Percentiles rank a stretch among this genome's conserved stretches.
phyloP scores from a whole-genome alignment of 2,113 vertebrate genomes.

The Anser brachyrhynchus region DNA sequence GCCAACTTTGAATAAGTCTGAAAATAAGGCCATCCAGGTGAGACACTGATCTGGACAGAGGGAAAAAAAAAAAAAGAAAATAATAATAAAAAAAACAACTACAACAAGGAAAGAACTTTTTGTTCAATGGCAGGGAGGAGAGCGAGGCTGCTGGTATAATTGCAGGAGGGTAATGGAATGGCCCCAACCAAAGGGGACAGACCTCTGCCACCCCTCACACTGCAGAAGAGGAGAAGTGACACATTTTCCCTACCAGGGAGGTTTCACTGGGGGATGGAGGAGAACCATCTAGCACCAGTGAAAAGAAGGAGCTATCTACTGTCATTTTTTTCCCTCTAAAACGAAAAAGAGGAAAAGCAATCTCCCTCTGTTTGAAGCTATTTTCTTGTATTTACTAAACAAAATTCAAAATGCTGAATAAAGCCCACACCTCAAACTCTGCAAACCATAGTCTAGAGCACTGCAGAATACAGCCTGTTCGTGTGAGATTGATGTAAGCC shows the following conservation, averaged over 20 bases:
- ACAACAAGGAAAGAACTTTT: not conserved
- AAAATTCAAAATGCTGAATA: not conserved
- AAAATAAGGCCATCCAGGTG: not conserved
- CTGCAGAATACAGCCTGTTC: not conserved
- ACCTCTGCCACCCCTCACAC: rapidly evolving
- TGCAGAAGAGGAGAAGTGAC: not conserved
- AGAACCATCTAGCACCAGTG: not conserved
- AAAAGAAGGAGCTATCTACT: not conserved
- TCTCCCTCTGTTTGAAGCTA: not conserved
- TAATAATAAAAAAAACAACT: too few species aligned
- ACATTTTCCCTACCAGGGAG: not conserved
- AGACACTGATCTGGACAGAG: not conserved
- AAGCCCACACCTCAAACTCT: not conserved
- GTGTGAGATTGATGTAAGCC: not conserved
- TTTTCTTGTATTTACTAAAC: not conserved
- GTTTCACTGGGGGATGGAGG: not conserved
- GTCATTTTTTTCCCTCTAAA: not conserved
- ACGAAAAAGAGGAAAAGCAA: not conserved
- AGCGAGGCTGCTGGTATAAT: not conserved
- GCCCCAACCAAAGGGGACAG: not conserved
- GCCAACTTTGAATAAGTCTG: not conserved
- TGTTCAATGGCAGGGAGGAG: not conserved
- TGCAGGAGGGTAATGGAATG: not conserved
- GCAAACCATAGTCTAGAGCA: not conserved
- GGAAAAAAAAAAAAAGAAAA: not conserved